These are phyloP conservation scores for Drosophila hamatofila DNA, from an alignment of 2,888 invertebrate species.

Conservation along the genomic window DNA sequence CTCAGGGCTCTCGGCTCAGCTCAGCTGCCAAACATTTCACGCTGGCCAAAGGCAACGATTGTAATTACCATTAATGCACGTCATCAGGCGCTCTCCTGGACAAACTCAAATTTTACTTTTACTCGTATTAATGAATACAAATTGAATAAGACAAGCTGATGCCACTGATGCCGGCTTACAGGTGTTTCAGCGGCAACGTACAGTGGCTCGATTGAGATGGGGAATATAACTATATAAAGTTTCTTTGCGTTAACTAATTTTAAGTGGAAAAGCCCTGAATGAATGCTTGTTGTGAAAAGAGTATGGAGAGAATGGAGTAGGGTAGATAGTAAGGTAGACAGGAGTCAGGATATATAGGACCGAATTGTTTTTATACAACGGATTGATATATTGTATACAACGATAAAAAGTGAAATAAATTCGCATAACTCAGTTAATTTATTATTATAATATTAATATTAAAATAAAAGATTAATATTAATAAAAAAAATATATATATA, in stretches of 20 bases:
- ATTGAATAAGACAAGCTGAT: slow-evolving; percentile 55
- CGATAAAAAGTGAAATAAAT: too few relatives aligned
- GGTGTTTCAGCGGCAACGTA: background rate
- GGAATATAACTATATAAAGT: background rate
- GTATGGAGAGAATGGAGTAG: too few relatives aligned
- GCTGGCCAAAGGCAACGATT: slow-evolving; percentile 28
- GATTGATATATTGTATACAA: too few relatives aligned
- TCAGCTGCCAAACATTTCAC: slow-evolving; percentile 32
- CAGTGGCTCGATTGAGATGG: background rate
- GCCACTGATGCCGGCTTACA: slow-evolving; percentile 3
- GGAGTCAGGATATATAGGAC: too few relatives aligned
- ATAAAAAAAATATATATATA: too few relatives aligned
- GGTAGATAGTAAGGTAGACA: too few relatives aligned
- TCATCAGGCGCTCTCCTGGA: slow-evolving; percentile 28
- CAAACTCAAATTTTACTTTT: slow-evolving; percentile 50
- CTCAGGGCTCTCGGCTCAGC: slow-evolving; percentile 32
- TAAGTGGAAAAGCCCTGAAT: background rate
- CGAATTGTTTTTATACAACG: too few relatives aligned
- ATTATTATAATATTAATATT: too few relatives aligned
- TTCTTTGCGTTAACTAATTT: background rate
- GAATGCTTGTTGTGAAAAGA: background rate
- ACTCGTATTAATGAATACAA: slow-evolving; percentile 55
- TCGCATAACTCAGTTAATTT: too few relatives aligned
- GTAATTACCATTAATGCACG: slow-evolving; percentile 66
- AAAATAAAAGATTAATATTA: too few relatives aligned